Base-by-base conservation (phyloP, 1,140 invertebrate species). In the Lepidurus apus region DNA sequence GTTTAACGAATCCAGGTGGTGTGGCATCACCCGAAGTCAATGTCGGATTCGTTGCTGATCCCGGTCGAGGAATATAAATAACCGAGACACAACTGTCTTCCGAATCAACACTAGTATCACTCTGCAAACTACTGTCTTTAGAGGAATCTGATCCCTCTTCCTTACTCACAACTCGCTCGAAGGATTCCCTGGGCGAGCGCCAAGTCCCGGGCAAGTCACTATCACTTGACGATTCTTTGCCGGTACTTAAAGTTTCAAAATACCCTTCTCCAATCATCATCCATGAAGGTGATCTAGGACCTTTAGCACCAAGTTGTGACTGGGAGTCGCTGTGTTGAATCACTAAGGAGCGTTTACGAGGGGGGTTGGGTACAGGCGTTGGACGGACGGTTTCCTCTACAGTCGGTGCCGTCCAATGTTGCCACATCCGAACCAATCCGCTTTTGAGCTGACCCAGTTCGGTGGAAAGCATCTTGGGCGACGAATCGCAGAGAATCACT, bases 71-170 rank as follows among this genome's bases (percentile, higher is more conserved):
- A 81, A 95, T 91, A 83, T 91, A 95, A 82, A 96, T 96, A 9
- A 96, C 94, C 74, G 93, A 95, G 44, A 93, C 93, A 83, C 95
- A 94, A 85, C 93, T 95, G 82, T 96, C 94, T 85, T 96, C 94
- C 1, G 93, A 95, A 84, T 96, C 94, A 3, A 96, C 91, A 85
- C 94, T 95, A 0, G 95, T 96, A 82, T 96, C 94, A 84, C 93
- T 95, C 84, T 96, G 94, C 74, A 96, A 87, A 84, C 94, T 95
- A 83, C 93, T 94, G 83, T 96, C 93, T 86, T 96, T 96, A 1
- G 93, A 94, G 0, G 93, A 84, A 83, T 96, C 94, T 0, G 94
- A 95, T 8, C 93, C 93, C 80, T 95, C 94, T 84, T 95, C 94
- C 78, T 90, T 88, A 0, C 92, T 93, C 43, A 89, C 86, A 43